Evolutionary conservation across 2,113 vertebrate species (phyloP), one percentile per base, ranked within the genome.

Genomic region (Emydocephalus ijimae): DNA sequence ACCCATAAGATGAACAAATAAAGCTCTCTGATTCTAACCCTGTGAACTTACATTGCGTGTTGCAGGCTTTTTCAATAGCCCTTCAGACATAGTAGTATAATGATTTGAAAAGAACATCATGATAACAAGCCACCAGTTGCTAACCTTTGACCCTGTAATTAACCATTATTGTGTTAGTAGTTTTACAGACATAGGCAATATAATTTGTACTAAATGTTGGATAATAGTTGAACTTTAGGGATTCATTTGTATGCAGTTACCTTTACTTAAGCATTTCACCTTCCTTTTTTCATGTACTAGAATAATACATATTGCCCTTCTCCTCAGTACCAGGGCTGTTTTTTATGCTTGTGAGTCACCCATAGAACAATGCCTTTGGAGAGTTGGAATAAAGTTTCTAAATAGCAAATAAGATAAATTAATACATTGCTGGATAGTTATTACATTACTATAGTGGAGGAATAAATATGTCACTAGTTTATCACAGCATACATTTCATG

Each of bases 101-200:
- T 57, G 91, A 91, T 81, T 59, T 85, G 43, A 91, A 92, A 91
- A 15, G 57, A 12, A 59, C 29, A 91, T 85, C 89, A 57, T 90
- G 87, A 21, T 23, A 29, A 15, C 26, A 89, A 74, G 21, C 26
- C 45, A 91, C 23, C 90, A 89, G n/a, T 54, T 89, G 43, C 50
- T 92, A 45, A 43, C 24, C 21, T 93, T 93, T 93, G 54, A 20
- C 91, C 48, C 87, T 91, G 24, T 87, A 59, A 29, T 94, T 91
- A 91, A 61, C 23, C 10, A 1, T 81, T 87, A 87, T 86, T 92
- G 14, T 94, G 57, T 45, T 94, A 61, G 74, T 29, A 74, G 6
- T 90, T 74, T 87, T 81, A 81, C 57, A 92, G 23, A 86, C 87
- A 87, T 23, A 55, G n/a, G 18, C 85, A 92, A 81, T 20, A 23